Evolutionary conservation across 2,888 invertebrate species (phyloP), one percentile per base, ranked within the genome.

Genomic region (Cylindroiulus punctatus): DNA sequence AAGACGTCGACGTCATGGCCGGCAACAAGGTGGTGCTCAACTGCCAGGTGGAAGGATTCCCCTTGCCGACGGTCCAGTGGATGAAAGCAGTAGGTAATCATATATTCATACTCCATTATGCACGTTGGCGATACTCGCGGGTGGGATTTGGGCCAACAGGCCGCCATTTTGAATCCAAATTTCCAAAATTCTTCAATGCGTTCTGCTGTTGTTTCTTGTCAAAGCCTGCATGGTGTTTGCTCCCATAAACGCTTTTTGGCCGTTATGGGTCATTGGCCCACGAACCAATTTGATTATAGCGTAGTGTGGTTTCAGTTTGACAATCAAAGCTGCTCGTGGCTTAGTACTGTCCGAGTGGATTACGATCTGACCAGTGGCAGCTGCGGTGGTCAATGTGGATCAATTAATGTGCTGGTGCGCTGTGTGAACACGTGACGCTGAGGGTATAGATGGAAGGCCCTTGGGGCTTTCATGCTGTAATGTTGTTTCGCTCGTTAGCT

Each of bases 31-130:
- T 97, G 89, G 95, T 96, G 91, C 96, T 97, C 90, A 97, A 97
- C 93, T 97, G 97, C 92, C 97, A 97, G 93, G 96, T 97, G 91
- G 97, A 97, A 92, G 97, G 97, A 90, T 97, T 97, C 93, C 97
- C 97, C 88, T 96, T 96, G 93, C 97, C 97, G 89, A 95, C 95
- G 90, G 96, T 97, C 84, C 96, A 97, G 89, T 97, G 97, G 97
- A 97, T 97, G 92, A 95, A 96, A 93, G 97, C 97, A 91, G 96
- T 96, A 93, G 97, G 97, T 97, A 93, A 90, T 84, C 84, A 84
- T 57, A 83, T 44, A 17, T 89, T 76, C 76, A 12, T 76, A 76
- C 26, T 76, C 30, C 30, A 76, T 76, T 30, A 19, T 14, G 26
- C 12, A 12, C 0, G 30, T 30, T 57, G n/a, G 57, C 5, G 22